These are phyloP conservation scores for Balearica regulorum DNA, from an alignment of 2,797 vertebrate genomes.

Conservation along the genomic window DNA sequence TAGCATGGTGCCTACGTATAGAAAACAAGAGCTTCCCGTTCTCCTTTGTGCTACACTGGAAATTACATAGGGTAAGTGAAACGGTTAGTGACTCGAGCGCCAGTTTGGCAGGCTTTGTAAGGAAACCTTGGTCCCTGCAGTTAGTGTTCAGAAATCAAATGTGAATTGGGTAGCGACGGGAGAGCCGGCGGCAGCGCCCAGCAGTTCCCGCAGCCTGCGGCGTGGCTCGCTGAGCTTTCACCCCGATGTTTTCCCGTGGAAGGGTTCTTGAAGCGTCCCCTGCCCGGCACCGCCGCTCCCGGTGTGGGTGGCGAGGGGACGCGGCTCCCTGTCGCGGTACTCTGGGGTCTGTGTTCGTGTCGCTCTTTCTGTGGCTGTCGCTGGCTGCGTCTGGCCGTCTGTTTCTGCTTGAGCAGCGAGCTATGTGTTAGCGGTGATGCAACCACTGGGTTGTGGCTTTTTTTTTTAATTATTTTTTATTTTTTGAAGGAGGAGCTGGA, in stretches of 20 bases:
- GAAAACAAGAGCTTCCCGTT: conserved; percentile 70
- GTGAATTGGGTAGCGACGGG: conserved; percentile 30
- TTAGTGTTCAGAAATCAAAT: conserved; percentile 52
- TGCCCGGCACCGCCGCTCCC: background rate
- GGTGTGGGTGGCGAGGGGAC: background rate
- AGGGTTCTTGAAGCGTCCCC: conserved; percentile 10
- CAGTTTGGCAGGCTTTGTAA: conserved; percentile 45
- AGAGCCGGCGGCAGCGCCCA: background rate
- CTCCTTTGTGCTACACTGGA: conserved; percentile 58
- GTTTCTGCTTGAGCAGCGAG: conserved; percentile 14
- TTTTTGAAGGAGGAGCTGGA: conserved; percentile 30
- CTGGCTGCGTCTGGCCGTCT: background rate
- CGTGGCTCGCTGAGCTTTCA: background rate
- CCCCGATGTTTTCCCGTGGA: background rate
- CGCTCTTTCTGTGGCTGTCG: conserved; percentile 34
- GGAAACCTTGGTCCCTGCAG: conserved; percentile 39
- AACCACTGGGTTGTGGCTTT: conserved; percentile 19
- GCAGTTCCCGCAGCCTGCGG: background rate
- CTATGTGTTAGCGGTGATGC: background rate
- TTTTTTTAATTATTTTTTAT: background rate
- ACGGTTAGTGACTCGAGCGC: conserved; percentile 54
- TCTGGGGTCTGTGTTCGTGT: background rate
- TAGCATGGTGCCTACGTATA: conserved; percentile 57
- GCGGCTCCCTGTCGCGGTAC: background rate
- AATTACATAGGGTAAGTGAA: conserved; percentile 38